phyloP scores from a whole-genome alignment of 1,140 invertebrate species.

The Lamellibrachia luymesi region DNA sequence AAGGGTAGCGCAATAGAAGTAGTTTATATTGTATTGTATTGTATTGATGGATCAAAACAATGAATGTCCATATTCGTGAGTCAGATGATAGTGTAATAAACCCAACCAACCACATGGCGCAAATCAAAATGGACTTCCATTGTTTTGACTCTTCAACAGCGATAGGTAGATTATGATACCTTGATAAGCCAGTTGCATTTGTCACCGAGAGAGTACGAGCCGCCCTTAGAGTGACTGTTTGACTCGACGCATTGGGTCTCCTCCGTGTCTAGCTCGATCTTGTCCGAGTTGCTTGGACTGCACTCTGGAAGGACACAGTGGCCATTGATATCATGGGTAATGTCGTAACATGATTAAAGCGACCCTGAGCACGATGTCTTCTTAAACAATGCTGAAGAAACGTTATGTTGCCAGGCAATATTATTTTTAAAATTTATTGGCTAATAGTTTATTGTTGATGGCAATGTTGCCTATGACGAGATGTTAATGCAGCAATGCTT shows the following conservation, averaged over 20 bases:
- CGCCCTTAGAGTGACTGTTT: neutral
- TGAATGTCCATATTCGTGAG: too few species aligned
- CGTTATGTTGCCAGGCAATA: neutral
- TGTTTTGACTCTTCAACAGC: neutral
- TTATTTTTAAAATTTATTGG: neutral
- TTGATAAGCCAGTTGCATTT: slow-evolving; percentile 7
- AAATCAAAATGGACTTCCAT: too few species aligned
- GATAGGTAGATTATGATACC: neutral
- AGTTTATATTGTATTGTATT: too few species aligned
- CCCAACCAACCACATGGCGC: too few species aligned
- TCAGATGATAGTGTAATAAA: too few species aligned
- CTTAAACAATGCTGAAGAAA: neutral
- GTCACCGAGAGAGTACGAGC: neutral
- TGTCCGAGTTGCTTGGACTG: neutral
- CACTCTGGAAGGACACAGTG: neutral
- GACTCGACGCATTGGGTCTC: neutral
- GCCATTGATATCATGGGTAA: neutral
- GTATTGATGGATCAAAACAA: too few species aligned
- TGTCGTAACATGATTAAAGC: neutral
- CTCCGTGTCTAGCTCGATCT: neutral
- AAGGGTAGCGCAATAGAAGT: too few species aligned
- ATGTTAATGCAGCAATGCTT: too few species aligned
- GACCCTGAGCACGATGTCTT: neutral
- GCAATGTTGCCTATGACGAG: too few species aligned
- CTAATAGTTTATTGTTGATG: neutral